These are phyloP conservation scores for Caenorhabditis zanzibari DNA, from an alignment of 2,888 invertebrate species.

Conservation along the genomic window DNA sequence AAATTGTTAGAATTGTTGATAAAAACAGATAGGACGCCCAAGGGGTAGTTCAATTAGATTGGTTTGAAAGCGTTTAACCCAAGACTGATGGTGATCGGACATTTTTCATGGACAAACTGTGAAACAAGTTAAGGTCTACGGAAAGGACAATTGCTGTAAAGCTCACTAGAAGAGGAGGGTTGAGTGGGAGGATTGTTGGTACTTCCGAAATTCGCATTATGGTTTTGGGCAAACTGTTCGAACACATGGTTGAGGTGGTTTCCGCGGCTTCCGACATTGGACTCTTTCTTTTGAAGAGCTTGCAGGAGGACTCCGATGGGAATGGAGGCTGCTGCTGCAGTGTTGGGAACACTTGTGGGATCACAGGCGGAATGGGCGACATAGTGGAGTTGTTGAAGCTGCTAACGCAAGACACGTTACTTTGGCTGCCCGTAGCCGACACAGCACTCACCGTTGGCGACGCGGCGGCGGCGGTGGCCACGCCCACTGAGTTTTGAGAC, in stretches of 20 bases:
- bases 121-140: background rate
- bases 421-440: conserved; percentile 49
- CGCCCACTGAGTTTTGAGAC: conserved; percentile 33
- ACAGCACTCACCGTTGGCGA: conserved; percentile 60
- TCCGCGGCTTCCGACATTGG: conserved; percentile 12
- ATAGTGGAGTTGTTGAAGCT: conserved; percentile 65
- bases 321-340: conserved; percentile 37
- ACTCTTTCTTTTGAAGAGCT: conserved; percentile 46
- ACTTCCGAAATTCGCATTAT: conserved; percentile 53
- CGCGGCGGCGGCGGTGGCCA: conserved; percentile 14
- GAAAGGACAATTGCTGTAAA: background rate
- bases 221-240: conserved; percentile 37
- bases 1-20: background rate
- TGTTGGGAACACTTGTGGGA: conserved; percentile 49
- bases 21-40: no score
- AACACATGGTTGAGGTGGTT: conserved; percentile 26
- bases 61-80: no score
- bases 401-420: conserved; percentile 66
- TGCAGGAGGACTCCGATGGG: conserved; percentile 54
- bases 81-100: background rate
- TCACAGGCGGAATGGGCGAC: conserved; percentile 57
- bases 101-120: background rate
- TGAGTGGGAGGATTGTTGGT: conserved; percentile 18
- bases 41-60: no score
- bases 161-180: conserved; percentile 54